Base-by-base conservation (phyloP, 2,888 invertebrate genomes). In the Drosophila greeni region DNA sequence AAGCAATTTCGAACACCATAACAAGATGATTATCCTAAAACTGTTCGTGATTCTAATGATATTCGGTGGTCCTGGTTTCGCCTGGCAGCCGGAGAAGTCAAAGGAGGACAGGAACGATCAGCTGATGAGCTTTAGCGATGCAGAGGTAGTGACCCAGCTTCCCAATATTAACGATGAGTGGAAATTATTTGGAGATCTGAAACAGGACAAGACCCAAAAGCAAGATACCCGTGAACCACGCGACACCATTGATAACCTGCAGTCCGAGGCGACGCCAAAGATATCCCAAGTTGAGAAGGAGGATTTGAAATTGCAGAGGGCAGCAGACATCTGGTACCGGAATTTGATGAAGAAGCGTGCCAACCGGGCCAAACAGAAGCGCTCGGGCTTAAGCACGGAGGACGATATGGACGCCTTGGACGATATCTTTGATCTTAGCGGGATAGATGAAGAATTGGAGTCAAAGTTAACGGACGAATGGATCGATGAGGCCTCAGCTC, bases 291-390 rank as follows among this genome's bases (percentile, higher is more conserved):
- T 58, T 2, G 71, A 76, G 5, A 34, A 64, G 14, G 66, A 57
- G 4, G 74, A 81, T 3, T 66, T 69, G 6, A 52, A 36, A 2
- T 6, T 67, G 66, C 71, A 67, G 36, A 69, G 20, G 29, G 60
- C 48, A 31, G 74, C 57, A 11, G 79, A 84, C 11, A 78, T 75
- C 18, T 87, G 87, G 86, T 80, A 82, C 26, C 69, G 72, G 1
- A 71, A 75, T 2, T 74, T 42, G 18, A 18, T 31, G 1, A 55
- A 56, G 26, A 24, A 12, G 0, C 49, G 47, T 9, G 8, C 24
- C 2, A 26, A 18, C 34, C 18, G 47, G 7, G 8, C 24, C 2
- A 26, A 18, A 26, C 18, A 26, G 34, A 55, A 55, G 24, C 34
- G 18, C 1, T 26, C 34, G 0, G 34, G 6, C 1, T 2, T 11